Conservation (phyloP, 2,888 invertebrate genomes). For the Scaptomyza reducta region DNA sequence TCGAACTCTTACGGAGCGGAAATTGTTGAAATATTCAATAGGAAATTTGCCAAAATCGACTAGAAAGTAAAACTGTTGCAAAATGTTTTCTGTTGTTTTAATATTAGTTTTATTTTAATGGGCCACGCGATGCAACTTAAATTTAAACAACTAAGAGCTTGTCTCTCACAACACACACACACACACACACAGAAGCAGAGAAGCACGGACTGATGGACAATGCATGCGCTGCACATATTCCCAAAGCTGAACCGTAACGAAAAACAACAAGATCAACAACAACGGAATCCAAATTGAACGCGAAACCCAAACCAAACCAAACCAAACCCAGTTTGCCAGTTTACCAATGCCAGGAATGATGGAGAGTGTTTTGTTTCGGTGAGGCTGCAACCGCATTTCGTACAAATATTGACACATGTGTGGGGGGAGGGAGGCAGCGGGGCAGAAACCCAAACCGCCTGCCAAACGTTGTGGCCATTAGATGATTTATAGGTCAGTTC, state of each 20-base stretch:
- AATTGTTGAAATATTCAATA: slow-evolving; percentile 65
- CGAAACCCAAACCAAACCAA: slow-evolving; percentile 24
- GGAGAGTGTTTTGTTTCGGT: slow-evolving; percentile 67
- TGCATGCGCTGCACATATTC: slow-evolving; percentile 51
- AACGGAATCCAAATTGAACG: slow-evolving; percentile 34
- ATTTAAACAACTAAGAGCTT: slow-evolving; percentile 75
- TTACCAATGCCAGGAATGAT: slow-evolving; percentile 43
- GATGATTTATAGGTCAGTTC: slow-evolving; percentile 75
- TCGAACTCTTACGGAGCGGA: slow-evolving; percentile 57
- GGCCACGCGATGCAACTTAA: slow-evolving; percentile 52
- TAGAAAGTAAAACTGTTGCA: slow-evolving; percentile 3
- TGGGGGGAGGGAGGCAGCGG: slow-evolving; percentile 14
- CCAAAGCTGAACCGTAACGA: slow-evolving; percentile 33
- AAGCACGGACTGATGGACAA: slow-evolving; percentile 20
- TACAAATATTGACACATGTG: slow-evolving; percentile 78
- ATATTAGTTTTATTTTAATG: slow-evolving; percentile 23
- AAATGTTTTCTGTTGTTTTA: neutral
- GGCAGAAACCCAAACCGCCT: slow-evolving; percentile 5
- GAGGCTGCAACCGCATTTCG: slow-evolving; percentile 72
- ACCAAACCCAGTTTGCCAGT: slow-evolving; percentile 24
- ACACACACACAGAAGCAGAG: slow-evolving; percentile 10
- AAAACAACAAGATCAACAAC: slow-evolving; percentile 15
- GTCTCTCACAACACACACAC: slow-evolving; percentile 31
- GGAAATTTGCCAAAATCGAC: slow-evolving; percentile 47
- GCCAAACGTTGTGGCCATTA: slow-evolving; percentile 65